Percentiles rank a stretch among this genome's conserved stretches.
Conservation (phyloP, 2,797 vertebrate genomes). For the Gymnoscopelus braueri region DNA sequence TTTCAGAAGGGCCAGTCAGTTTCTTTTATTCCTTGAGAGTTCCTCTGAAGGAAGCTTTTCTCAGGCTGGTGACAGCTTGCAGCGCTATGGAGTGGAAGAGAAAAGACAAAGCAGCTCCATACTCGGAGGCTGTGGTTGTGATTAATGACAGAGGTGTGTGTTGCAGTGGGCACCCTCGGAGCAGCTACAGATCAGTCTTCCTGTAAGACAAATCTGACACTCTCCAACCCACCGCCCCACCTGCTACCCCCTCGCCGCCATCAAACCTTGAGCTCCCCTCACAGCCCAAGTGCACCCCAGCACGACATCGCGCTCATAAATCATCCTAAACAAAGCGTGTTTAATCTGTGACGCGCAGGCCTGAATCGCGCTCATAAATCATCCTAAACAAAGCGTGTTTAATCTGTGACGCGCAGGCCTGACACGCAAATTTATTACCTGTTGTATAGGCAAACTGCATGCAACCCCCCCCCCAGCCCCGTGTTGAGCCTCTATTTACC, state of each 20-base stretch:
- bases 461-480: conserved; percentile 53
- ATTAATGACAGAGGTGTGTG: conserved; percentile 87
- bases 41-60: conserved; percentile 66
- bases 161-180: conserved; percentile 84
- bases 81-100: conserved; percentile 60
- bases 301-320: conserved; percentile 83
- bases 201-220: conserved; percentile 85
- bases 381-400: conserved; percentile 86
- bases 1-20: conserved; percentile 35
- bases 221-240: conserved; percentile 72
- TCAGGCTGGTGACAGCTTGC: conserved; percentile 74
- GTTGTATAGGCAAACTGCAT: conserved; percentile 74
- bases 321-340: conserved; percentile 88
- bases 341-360: conserved; percentile 82
- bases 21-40: conserved; percentile 54
- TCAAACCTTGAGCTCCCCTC: conserved; percentile 75
- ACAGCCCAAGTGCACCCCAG: conserved; percentile 77
- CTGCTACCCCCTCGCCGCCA: conserved; percentile 74
- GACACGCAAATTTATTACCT: conserved; percentile 82
- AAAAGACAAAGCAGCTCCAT: conserved; percentile 71
- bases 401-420: conserved; percentile 81
- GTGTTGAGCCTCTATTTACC: conserved; percentile 82
- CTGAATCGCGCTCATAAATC: conserved; percentile 86
- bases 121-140: conserved; percentile 73
- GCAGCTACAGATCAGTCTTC: conserved; percentile 86